phyloP scores from a whole-genome alignment of 2,797 vertebrate species.

The Corythornis leucogaster region DNA sequence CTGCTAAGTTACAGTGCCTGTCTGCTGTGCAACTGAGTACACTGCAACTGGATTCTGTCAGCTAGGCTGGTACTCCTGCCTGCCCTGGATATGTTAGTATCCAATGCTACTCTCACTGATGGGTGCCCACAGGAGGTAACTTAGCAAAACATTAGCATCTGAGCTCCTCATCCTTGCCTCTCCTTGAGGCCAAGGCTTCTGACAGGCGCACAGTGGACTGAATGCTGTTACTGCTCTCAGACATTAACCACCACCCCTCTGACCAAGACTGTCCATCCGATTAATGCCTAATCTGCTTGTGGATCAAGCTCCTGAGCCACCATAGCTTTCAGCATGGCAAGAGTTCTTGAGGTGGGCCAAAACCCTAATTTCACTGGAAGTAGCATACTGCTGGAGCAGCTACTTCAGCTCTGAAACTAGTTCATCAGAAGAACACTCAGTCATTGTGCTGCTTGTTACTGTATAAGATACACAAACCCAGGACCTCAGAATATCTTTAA shows the following conservation, averaged over 20 bases:
- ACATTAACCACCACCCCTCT: neutral
- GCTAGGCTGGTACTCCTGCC: neutral
- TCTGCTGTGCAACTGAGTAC: neutral
- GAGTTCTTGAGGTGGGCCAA: neutral
- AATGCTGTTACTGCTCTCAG: neutral
- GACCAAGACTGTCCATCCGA: neutral
- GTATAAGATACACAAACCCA: neutral
- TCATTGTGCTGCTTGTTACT: neutral
- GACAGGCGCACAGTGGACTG: fast-evolving
- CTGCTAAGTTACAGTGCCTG: neutral
- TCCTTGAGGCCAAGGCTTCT: neutral
- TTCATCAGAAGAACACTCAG: neutral
- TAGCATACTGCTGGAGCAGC: neutral
- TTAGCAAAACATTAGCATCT: neutral
- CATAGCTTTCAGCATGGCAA: neutral
- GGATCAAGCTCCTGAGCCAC: neutral
- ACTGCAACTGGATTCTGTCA: neutral
- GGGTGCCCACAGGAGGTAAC: neutral
- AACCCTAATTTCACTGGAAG: neutral
- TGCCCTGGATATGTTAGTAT: fast-evolving
- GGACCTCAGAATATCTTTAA: neutral
- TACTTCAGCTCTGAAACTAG: neutral
- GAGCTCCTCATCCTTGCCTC: neutral
- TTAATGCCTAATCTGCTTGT: neutral
- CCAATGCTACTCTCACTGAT: neutral